Base-by-base conservation (phyloP, 2,888 invertebrate genomes). In the Orchesella flavescens region DNA sequence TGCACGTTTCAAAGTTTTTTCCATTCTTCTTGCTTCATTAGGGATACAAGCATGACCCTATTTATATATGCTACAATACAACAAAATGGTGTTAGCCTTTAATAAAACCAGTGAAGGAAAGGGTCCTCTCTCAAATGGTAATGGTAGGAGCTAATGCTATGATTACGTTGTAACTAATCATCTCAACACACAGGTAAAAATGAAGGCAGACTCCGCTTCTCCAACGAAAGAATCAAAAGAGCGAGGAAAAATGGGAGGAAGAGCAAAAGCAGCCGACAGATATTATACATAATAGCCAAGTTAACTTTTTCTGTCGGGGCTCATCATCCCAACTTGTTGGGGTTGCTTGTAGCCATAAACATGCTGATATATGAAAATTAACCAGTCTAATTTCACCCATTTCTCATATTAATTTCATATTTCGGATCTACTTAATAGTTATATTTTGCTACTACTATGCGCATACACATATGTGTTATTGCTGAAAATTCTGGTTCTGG, bases 121-220 rank as follows among this genome's bases (percentile, higher is more conserved):
- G 74, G 81, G 74, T 61, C 73, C 79, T 66, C 59, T 4, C 34
- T 80, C 21, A 61, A 17, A 53, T n/a, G 55, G 66, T 75, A 75
- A 80, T 81, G 74, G 63, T 74, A 44, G 46, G 65, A 75, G 75
- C 74, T 75, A 82, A 82, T 82, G 82, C 71, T 75, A 63, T 75
- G 82, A 82, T 82, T 82, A 82, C 71, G 63, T 71, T 71, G 59
- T 66, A 82, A 63, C 75, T 74, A 82, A 74, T 82, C 74, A 82
- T 82, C 63, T 46, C 71, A 71, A 49, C 21, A 46, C 72, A 7
- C 55, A 80, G 55, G 66, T 63, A 72, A 80, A 24, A 80, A 77
- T 63, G 34, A 78, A 78, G 63, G 63, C 63, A 63, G 71, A 69
- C 77, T 77, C 77, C 77, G 2, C 34, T 34, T 2, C 34, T 34